Evolutionary conservation across 2,797 vertebrate genomes (phyloP).

Genomic region (Chromis chromis): DNA sequence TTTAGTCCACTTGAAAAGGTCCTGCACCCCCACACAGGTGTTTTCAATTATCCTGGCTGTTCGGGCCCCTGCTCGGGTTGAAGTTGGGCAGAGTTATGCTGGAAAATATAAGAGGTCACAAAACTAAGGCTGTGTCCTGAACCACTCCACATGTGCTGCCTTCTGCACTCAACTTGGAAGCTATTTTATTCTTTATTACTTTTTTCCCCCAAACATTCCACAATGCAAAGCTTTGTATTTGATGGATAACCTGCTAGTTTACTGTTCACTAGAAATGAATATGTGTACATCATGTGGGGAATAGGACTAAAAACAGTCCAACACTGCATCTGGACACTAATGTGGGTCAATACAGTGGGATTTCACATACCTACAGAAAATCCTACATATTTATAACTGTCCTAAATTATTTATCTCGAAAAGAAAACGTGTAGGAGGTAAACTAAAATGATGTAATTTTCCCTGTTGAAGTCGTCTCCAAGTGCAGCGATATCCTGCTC

Average conservation of each 20-base stretch:
- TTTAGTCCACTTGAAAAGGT: background rate
- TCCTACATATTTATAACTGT: no score
- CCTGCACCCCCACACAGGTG: conserved; percentile 39
- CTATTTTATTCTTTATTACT: background rate
- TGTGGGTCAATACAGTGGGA: no score
- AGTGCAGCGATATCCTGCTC: no score
- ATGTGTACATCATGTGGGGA: no score
- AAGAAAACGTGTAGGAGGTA: no score
- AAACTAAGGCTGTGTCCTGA: conserved; percentile 12
- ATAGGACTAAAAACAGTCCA: no score
- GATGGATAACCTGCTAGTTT: background rate
- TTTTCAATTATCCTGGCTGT: conserved; percentile 41
- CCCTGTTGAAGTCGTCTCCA: no score
- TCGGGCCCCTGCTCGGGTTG: conserved; percentile 24
- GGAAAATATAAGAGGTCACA: conserved; percentile 32
- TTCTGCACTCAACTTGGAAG: background rate
- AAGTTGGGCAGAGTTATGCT: conserved; percentile 6
- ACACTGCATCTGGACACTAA: no score
- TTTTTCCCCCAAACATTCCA: background rate
- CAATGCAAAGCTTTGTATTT: background rate
- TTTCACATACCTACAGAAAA: no score
- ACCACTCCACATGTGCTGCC: background rate
- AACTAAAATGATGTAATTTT: no score
- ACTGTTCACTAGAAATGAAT: background rate
- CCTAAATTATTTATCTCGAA: no score